These are phyloP conservation scores for Pristionchus maxplancki DNA, from an alignment of 2,888 invertebrate genomes.

Conservation along the genomic window DNA sequence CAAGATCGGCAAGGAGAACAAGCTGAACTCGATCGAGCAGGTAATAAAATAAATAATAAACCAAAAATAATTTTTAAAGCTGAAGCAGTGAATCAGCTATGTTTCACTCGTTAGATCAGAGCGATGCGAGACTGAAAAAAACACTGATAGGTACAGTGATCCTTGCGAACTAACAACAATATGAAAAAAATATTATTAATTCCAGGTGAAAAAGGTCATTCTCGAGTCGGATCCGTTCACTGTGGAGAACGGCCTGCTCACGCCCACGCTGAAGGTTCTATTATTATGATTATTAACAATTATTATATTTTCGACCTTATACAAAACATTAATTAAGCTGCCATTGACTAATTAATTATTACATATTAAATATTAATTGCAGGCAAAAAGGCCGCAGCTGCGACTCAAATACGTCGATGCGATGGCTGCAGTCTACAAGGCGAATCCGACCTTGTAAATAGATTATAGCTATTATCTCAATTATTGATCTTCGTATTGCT, in stretches of 20 bases:
- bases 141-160: not conserved
- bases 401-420: constrained; percentile 69
- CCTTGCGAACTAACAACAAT: not conserved
- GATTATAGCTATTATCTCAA: not conserved
- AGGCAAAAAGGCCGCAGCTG: constrained; percentile 78
- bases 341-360: not conserved
- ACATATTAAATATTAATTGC: not conserved
- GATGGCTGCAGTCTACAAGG: constrained; percentile 67
- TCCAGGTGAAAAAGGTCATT: constrained; percentile 86
- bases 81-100: not conserved
- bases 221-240: constrained; percentile 95
- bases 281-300: not conserved
- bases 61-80: too few species aligned
- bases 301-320: too few species aligned
- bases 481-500: not conserved
- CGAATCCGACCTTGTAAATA: constrained; percentile 53
- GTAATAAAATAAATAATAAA: too few species aligned
- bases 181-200: not conserved
- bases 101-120: not conserved
- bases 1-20: constrained; percentile 90
- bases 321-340: not conserved
- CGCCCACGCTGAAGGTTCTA: constrained; percentile 89
- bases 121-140: not conserved
- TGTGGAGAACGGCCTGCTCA: constrained; percentile 94
- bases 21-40: constrained; percentile 96